Percentiles rank a stretch among this genome's conserved stretches.
Evolutionary conservation across 2,113 vertebrate species (phyloP).

Genomic region (Lynx canadensis): DNA sequence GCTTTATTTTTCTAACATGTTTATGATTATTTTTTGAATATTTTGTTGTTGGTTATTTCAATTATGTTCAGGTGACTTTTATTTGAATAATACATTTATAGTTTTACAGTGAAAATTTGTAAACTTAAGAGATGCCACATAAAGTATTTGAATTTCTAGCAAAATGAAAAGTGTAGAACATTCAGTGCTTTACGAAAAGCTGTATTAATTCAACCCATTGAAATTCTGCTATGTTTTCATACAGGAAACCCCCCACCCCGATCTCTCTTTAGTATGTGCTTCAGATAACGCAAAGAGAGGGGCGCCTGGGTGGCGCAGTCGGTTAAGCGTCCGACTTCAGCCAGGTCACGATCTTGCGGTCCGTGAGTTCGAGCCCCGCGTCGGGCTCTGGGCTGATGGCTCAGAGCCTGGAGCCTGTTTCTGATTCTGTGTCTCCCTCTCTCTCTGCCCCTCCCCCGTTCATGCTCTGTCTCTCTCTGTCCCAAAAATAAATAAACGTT

Average conservation of each 20-base stretch:
- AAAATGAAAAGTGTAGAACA: background rate
- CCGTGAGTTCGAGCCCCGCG: no score
- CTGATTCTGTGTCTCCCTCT: no score
- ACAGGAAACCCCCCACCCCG: background rate
- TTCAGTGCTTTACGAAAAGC: conserved; percentile 28
- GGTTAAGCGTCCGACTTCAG: no score
- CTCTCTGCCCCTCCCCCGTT: no score
- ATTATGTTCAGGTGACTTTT: background rate
- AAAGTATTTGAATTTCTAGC: conserved; percentile 20
- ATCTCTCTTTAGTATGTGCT: conserved; percentile 8
- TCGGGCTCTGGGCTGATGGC: no score
- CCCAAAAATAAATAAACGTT: no score
- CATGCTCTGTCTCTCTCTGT: no score
- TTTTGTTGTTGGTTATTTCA: background rate
- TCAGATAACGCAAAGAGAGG: background rate
- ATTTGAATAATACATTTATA: background rate
- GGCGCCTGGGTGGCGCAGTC: no score
- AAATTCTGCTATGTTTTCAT: conserved; percentile 53
- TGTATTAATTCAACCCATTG: background rate
- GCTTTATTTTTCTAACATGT: background rate
- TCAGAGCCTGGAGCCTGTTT: no score
- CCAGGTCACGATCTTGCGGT: no score
- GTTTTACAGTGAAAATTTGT: conserved; percentile 13
- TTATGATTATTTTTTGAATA: background rate
- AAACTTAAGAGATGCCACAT: background rate